Base-by-base conservation (phyloP, 2,113 vertebrate genomes). In the Galemys pyrenaicus region DNA sequence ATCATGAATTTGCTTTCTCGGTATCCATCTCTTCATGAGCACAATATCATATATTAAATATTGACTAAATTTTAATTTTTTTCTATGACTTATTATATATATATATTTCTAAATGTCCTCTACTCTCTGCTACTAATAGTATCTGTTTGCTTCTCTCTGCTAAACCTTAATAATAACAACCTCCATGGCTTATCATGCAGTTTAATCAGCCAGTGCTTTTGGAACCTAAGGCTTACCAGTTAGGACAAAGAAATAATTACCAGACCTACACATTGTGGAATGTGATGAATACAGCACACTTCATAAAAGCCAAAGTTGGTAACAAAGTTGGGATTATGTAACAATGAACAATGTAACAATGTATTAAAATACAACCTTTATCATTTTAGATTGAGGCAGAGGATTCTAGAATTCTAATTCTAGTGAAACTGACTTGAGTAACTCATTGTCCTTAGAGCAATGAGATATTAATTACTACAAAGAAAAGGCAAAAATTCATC, bases 311-410 rank as follows among this genome's bases (percentile, higher is more conserved):
- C 83, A 95, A 96, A 85, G 44, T 54, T 86, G 67, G 58, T 96
- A 97, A 96, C 70, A 97, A 97, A 95, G 19, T 91, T 92, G 41
- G 30, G 39, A 83, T 96, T 95, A 96, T 56, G 16, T 3, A 90
- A 83, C 89, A n/a, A 92, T 92, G 78, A 37, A 12, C 28, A 78
- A 60, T n/a, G n/a, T n/a, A 68, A 41, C 62, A 93, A 70, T 89
- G 94, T 71, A 80, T 92, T 46, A 44, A 74, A 92, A 60, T 5
- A 71, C 3, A 70, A 67, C 20, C 9, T 84, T 94, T 77, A 30
- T 2, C 84, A 83, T 54, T 86, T 91, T 89, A 39, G 30, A 82
- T 39, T 85, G 73, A 91, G 30, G 56, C 67, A 73, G 54, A 92
- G 24, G n/a, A n/a, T n/a, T n/a, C n/a, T n/a, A n/a, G 28, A 46